A percentile compares a stretch with the other conserved stretches of the same genome.
Conservation (phyloP, 30 jellyfish, hydroid and myxozoan genomes). For the Aurelia sp. region DNA sequence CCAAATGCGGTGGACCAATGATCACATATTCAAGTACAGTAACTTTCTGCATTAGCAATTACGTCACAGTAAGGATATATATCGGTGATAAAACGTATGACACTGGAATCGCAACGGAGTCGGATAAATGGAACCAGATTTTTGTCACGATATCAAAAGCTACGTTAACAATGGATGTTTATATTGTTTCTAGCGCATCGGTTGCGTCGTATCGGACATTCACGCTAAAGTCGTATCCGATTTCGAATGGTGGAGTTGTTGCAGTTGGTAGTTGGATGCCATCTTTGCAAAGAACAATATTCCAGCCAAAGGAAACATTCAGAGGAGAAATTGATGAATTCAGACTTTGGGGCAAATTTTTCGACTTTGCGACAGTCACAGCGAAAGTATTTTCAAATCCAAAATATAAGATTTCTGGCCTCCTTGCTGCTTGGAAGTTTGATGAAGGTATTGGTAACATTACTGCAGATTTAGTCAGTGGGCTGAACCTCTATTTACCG, state of each 20-base stretch:
- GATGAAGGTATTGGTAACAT: conserved; percentile 54
- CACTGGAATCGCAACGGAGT: conserved; percentile 52
- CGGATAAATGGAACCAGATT: conserved; percentile 52
- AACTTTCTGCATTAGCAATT: conserved; percentile 52
- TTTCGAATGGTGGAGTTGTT: conserved; percentile 47
- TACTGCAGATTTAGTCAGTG: conserved; percentile 39
- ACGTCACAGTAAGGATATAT: conserved; percentile 25
- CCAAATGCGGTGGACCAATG: conserved; percentile 63
- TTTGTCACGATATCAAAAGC: conserved; percentile 42
- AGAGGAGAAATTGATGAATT: conserved; percentile 69
- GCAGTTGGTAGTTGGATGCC: conserved; percentile 79
- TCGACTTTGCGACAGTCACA: conserved; percentile 49
- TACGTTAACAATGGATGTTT: conserved; percentile 55
- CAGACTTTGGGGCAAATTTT: conserved; percentile 38
- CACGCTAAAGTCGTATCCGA: conserved; percentile 26
- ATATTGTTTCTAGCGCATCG: conserved; percentile 16
- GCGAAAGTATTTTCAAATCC: conserved; percentile 27
- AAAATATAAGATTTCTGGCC: conserved; percentile 32
- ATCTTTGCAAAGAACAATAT: conserved; percentile 3
- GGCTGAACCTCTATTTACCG: conserved; percentile 48
- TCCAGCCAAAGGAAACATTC: conserved; percentile 57
- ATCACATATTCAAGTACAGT: conserved; percentile 41
- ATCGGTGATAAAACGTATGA: conserved; percentile 44
- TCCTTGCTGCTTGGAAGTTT: conserved; percentile 70
- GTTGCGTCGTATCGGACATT: conserved; percentile 46